phyloP scores from a whole-genome alignment of 2,797 vertebrate genomes.

The Silurus lanzhouensis region DNA sequence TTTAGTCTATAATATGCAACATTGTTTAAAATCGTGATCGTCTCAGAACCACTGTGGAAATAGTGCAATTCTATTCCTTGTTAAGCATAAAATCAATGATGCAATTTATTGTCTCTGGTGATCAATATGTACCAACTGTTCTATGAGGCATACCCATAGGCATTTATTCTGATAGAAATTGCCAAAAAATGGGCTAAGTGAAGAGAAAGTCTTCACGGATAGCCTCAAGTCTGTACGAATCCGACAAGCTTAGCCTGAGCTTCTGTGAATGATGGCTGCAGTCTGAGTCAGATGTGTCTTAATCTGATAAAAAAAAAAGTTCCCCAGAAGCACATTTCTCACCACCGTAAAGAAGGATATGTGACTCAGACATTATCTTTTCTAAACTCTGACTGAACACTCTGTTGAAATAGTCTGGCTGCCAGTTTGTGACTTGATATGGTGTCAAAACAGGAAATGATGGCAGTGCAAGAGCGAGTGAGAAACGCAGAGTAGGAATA shows the following conservation, averaged over 20 bases:
- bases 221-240: background rate
- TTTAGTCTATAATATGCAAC: background rate
- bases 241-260: background rate
- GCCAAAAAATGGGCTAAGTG: background rate
- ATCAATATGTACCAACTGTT: constrained; percentile 7
- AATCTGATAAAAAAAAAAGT: constrained; percentile 17
- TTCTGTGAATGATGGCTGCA: background rate
- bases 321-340: background rate
- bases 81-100: constrained; percentile 15
- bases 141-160: background rate
- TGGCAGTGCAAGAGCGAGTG: background rate
- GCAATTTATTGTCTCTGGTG: background rate
- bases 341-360: background rate
- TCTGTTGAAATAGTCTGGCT: constrained; percentile 3
- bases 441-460: constrained; percentile 12
- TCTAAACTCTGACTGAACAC: constrained; percentile 12
- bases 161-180: constrained; percentile 4
- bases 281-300: background rate
- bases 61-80: constrained; percentile 1
- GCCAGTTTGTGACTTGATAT: background rate
- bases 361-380: background rate
- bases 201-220: background rate
- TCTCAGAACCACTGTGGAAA: background rate
- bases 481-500: background rate
- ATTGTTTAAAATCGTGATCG: background rate